Evolutionary conservation across 2,113 vertebrate genomes (phyloP).

Genomic region (Trochalopteron elliotii): DNA sequence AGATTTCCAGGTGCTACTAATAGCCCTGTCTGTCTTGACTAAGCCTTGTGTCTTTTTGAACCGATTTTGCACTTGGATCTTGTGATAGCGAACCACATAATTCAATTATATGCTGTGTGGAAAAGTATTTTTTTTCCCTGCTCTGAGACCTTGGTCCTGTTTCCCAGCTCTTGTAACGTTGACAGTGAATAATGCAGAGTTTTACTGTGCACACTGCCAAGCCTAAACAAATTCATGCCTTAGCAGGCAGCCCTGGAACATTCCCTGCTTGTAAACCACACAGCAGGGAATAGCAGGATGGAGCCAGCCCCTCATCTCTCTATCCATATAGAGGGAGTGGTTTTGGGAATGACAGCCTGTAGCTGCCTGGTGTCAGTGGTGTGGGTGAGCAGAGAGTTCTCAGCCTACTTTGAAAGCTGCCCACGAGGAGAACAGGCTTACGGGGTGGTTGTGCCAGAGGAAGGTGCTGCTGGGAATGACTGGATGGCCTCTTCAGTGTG

Average conservation of each 20-base stretch:
- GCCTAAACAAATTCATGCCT: neutral
- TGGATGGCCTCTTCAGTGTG: slow-evolving; percentile 81
- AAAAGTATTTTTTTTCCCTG: neutral
- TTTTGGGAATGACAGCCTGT: neutral
- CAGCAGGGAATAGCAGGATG: neutral
- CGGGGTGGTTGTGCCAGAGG: slow-evolving; percentile 73
- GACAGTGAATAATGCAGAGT: neutral
- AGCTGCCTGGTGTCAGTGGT: neutral
- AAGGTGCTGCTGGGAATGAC: slow-evolving; percentile 68
- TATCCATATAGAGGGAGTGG: neutral
- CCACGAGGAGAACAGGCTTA: slow-evolving; percentile 65
- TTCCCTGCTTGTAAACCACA: neutral
- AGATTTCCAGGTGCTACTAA: neutral
- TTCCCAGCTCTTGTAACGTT: neutral
- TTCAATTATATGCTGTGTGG: neutral
- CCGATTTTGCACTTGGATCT: neutral
- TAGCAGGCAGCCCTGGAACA: neutral
- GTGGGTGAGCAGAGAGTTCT: neutral
- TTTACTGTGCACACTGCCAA: neutral
- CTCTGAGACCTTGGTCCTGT: neutral
- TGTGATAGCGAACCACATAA: neutral
- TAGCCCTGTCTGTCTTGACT: neutral
- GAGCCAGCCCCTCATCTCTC: neutral
- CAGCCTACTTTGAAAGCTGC: neutral
- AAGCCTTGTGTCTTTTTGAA: neutral